Conservation (phyloP, 2,113 vertebrate genomes). For the Lamprotornis superbus region DNA sequence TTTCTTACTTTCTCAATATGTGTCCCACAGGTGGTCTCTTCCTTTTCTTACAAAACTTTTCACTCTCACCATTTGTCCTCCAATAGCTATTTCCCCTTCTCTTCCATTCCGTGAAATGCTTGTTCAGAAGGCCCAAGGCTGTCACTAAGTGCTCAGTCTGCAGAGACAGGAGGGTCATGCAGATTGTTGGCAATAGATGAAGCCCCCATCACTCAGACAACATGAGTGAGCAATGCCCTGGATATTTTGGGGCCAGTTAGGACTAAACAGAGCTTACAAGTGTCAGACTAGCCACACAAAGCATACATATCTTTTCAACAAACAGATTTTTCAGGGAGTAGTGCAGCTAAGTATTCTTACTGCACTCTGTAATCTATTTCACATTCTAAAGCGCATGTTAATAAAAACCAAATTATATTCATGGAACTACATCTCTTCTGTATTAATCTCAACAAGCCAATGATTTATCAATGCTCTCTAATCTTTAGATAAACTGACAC, state of each 20-base stretch:
- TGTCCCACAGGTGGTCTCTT: too few species aligned
- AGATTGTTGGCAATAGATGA: neutral
- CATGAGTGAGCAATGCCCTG: accelerated
- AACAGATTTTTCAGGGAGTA: neutral
- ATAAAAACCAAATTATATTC: neutral
- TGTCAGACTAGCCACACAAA: neutral
- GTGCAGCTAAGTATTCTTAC: neutral
- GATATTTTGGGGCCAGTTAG: neutral
- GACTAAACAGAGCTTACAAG: neutral
- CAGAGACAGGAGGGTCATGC: neutral
- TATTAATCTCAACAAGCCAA: neutral
- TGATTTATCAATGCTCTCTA: neutral
- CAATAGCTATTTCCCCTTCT: neutral
- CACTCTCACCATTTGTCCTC: neutral
- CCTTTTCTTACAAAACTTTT: neutral
- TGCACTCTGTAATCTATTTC: neutral
- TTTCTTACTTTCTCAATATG: too few species aligned
- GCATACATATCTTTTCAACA: neutral
- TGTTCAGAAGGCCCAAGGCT: neutral
- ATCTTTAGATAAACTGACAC: neutral
- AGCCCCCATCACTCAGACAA: neutral
- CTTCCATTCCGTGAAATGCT: neutral
- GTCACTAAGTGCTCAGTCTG: neutral
- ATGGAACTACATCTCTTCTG: neutral
- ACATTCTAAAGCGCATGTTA: neutral